Percentiles rank a stretch among this genome's conserved stretches.
Evolutionary conservation across 2,113 vertebrate genomes (phyloP).

Genomic region (Euleptes europaea): DNA sequence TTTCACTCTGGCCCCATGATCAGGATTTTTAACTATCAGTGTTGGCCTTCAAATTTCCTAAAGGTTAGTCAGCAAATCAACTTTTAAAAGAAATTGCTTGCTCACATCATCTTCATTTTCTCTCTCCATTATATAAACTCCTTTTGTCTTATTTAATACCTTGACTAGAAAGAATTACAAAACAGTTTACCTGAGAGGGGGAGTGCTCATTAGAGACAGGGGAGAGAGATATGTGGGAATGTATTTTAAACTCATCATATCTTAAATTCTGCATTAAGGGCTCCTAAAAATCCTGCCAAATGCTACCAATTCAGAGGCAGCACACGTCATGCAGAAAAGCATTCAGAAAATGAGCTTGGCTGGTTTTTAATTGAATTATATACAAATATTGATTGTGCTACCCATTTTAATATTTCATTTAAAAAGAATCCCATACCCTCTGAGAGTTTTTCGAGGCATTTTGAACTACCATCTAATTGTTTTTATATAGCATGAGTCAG

Average conservation of each 20-base stretch:
- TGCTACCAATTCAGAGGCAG: constrained; percentile 28
- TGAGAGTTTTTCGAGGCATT: constrained; percentile 41
- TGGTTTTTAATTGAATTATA: constrained; percentile 60
- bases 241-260: rapidly evolving
- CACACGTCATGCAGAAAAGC: constrained; percentile 18
- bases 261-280: rapidly evolving
- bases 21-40: background rate
- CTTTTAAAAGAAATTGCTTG: background rate
- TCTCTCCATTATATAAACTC: background rate
- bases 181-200: background rate
- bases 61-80: background rate
- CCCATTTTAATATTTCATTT: constrained; percentile 62
- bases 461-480: constrained; percentile 33
- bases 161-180: background rate
- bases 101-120: rapidly evolving
- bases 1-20: background rate
- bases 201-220: background rate
- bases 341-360: constrained; percentile 27
- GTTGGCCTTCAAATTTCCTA: background rate
- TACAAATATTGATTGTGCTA: constrained; percentile 63
- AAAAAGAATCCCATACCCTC: constrained; percentile 30
- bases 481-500: constrained; percentile 31
- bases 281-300: background rate
- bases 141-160: rapidly evolving
- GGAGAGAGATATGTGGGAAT: background rate